Percentiles rank a stretch among this genome's conserved stretches.
Conservation (phyloP, 2,797 vertebrate genomes). For the Columba guinea region DNA sequence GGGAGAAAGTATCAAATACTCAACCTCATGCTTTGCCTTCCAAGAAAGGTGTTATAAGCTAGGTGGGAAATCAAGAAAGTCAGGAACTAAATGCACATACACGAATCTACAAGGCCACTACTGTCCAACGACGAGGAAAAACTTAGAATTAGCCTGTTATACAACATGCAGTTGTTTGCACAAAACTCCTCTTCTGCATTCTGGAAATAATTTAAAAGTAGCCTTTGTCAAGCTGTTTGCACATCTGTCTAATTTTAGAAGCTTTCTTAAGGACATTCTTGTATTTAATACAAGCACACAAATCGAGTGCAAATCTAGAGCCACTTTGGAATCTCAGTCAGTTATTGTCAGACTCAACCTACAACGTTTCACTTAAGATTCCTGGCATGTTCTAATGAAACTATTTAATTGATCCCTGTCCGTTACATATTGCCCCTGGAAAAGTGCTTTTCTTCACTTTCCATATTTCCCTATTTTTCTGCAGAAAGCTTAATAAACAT, state of each 20-base stretch:
- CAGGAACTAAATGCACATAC: background rate
- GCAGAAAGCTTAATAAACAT: background rate
- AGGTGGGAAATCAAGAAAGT: background rate
- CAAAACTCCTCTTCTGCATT: background rate
- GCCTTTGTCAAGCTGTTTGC: slow-evolving; percentile 38
- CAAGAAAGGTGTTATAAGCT: background rate
- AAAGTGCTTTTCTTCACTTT: background rate
- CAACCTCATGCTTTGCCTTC: background rate
- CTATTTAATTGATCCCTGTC: background rate
- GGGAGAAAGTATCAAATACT: background rate
- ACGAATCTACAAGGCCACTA: background rate
- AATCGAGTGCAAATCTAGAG: background rate
- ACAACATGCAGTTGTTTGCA: background rate
- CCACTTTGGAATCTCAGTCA: background rate
- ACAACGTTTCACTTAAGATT: background rate
- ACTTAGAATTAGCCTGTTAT: background rate
- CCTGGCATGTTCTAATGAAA: background rate
- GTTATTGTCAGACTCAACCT: background rate
- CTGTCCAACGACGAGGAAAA: background rate
- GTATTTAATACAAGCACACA: background rate
- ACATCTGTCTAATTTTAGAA: slow-evolving; percentile 25
- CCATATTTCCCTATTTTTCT: background rate
- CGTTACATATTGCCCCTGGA: background rate
- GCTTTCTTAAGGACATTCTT: background rate
- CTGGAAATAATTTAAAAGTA: slow-evolving; percentile 39